These are phyloP conservation scores for Anthonomus grandis DNA, from an alignment of 1,140 invertebrate genomes.

Conservation along the genomic window DNA sequence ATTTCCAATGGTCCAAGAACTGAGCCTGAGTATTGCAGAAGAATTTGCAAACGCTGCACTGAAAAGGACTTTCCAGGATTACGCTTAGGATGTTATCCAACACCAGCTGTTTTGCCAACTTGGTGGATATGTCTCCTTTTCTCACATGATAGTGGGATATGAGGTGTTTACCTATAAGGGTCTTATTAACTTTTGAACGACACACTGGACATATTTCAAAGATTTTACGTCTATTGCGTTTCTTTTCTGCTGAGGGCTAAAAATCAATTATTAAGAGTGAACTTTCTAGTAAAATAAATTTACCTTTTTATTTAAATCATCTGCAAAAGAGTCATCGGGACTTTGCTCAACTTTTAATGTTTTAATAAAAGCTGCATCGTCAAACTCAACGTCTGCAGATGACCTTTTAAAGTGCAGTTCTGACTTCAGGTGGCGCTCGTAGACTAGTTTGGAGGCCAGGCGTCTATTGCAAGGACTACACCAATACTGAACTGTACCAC, in stretches of 20 bases:
- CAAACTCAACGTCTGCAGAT: slow-evolving; percentile 62
- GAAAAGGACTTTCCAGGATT: slow-evolving; percentile 75
- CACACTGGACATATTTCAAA: slow-evolving; percentile 67
- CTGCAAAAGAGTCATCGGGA: neutral
- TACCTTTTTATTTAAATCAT: neutral
- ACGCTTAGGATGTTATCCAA: slow-evolving; percentile 73
- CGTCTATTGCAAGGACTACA: slow-evolving; percentile 74
- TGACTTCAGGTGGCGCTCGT: slow-evolving; percentile 71
- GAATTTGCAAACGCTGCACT: slow-evolving; percentile 78
- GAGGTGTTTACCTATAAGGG: slow-evolving; percentile 76
- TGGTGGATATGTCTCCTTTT: slow-evolving; percentile 57
- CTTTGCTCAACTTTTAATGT: neutral
- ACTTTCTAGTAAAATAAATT: neutral
- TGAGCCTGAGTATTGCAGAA: slow-evolving; percentile 74
- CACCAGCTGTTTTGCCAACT: slow-evolving; percentile 58
- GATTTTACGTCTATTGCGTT: slow-evolving; percentile 56
- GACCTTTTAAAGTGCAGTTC: slow-evolving; percentile 69
- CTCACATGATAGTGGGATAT: slow-evolving; percentile 80
- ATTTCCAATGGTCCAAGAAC: slow-evolving; percentile 74
- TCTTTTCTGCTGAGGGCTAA: slow-evolving; percentile 37
- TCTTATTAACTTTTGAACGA: slow-evolving; percentile 60
- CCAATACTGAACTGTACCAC: slow-evolving; percentile 64
- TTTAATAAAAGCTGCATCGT: slow-evolving; percentile 49
- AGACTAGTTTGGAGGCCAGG: slow-evolving; percentile 67
- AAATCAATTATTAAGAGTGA: neutral